Percentiles rank a stretch among this genome's conserved stretches.
These are phyloP conservation scores for Ochropleura plecta DNA, from an alignment of 2,888 invertebrate genomes.

Conservation along the genomic window DNA sequence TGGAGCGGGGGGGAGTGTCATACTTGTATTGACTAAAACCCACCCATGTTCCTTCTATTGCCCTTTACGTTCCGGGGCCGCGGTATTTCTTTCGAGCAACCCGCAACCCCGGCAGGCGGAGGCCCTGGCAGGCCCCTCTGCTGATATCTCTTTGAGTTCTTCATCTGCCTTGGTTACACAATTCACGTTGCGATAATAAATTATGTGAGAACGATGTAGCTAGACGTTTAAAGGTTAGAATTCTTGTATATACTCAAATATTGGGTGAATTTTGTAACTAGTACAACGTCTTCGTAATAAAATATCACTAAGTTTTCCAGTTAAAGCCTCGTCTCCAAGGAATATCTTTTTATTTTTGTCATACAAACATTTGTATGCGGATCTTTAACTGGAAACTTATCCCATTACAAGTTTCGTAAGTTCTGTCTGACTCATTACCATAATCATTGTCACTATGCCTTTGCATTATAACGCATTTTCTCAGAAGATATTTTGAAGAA, in stretches of 20 bases:
- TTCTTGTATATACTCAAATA: conserved; percentile 8
- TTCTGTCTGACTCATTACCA: conserved; percentile 61
- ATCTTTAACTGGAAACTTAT: conserved; percentile 73
- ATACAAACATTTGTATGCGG: conserved; percentile 73
- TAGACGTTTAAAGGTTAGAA: not conserved
- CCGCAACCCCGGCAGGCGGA: too few relatives aligned
- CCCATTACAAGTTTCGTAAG: conserved; percentile 69
- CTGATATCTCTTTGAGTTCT: too few relatives aligned
- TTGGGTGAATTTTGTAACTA: conserved; percentile 27
- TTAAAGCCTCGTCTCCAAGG: conserved; percentile 37
- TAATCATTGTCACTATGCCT: conserved; percentile 42
- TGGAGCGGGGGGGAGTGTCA: too few relatives aligned
- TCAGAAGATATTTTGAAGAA: conserved; percentile 18
- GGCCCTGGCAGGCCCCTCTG: too few relatives aligned
- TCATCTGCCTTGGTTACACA: too few relatives aligned
- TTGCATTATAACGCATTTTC: conserved; percentile 26
- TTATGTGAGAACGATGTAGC: too few relatives aligned
- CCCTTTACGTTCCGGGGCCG: too few relatives aligned
- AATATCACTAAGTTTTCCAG: conserved; percentile 47
- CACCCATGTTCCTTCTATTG: too few relatives aligned
- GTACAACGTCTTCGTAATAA: conserved; percentile 47
- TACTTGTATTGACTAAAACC: too few relatives aligned
- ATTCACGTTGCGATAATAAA: too few relatives aligned
- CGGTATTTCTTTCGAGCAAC: too few relatives aligned
- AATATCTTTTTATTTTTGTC: conserved; percentile 52